phyloP scores from a whole-genome alignment of 1,140 invertebrate species.

The Streblospio benedicti region DNA sequence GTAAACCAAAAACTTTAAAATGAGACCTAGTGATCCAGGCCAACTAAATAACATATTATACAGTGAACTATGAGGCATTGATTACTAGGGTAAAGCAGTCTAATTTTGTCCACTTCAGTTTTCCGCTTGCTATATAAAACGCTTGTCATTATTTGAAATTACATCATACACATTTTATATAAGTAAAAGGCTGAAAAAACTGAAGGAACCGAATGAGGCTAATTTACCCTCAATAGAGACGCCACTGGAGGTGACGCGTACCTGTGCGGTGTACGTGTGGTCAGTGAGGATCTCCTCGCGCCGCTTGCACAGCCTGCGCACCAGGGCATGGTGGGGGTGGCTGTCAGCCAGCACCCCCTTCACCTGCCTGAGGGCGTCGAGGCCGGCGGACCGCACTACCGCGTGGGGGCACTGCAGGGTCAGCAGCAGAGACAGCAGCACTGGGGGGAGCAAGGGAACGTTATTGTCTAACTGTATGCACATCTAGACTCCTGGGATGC shows the following conservation, averaged over 20 bases:
- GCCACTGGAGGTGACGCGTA: conserved; percentile 7
- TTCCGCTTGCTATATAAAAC: not conserved
- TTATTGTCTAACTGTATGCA: not conserved
- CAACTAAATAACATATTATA: too few relatives aligned
- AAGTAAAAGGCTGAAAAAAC: not conserved
- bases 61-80: not conserved
- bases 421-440: conserved; percentile 21
- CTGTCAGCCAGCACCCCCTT: not conserved
- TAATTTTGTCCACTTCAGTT: not conserved
- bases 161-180: not conserved
- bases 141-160: conserved; percentile 16
- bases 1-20: too few relatives aligned
- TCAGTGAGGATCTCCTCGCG: conserved; percentile 25
- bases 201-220: too few relatives aligned
- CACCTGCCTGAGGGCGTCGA: conserved; percentile 14
- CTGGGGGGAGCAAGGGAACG: conserved; percentile 18
- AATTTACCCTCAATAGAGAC: too few relatives aligned
- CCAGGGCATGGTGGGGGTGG: conserved; percentile 2
- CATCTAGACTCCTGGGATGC: not conserved
- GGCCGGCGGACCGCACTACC: conserved; percentile 17
- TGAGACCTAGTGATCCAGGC: too few relatives aligned
- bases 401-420: conserved; percentile 18
- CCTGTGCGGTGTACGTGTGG: conserved; percentile 20
- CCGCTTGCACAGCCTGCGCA: conserved; percentile 21
- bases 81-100: not conserved